A percentile compares a stretch with the other conserved stretches of the same genome.
These are phyloP conservation scores for Pseudonaja textilis DNA, from an alignment of 2,113 vertebrate genomes.

Conservation along the genomic window DNA sequence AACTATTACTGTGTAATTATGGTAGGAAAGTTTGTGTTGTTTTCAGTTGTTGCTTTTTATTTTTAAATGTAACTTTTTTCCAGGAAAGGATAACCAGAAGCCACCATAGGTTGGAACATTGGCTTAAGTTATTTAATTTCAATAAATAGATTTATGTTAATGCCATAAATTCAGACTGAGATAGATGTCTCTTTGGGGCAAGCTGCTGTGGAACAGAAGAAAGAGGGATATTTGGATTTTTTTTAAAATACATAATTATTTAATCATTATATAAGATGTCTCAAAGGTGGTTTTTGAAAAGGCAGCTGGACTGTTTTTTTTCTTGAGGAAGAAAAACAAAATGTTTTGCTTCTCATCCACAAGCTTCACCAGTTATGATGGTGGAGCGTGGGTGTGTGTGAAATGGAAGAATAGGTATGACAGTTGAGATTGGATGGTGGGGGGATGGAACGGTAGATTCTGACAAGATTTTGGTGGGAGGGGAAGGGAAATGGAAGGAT, in stretches of 20 bases:
- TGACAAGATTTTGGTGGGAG: neutral
- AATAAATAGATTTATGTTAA: constrained; percentile 72
- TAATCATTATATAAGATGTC: constrained; percentile 30
- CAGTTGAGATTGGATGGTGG: neutral
- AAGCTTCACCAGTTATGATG: neutral
- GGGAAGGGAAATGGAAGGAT: neutral
- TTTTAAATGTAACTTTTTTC: constrained; percentile 66
- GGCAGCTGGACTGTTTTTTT: neutral
- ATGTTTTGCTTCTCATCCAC: neutral
- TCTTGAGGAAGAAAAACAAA: neutral
- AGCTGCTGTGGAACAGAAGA: constrained; percentile 77
- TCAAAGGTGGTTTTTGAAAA: neutral
- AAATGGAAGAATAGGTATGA: neutral
- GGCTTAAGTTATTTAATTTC: constrained; percentile 77
- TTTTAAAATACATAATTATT: neutral
- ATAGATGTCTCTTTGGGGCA: constrained; percentile 73
- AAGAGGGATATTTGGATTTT: constrained; percentile 49
- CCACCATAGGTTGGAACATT: constrained; percentile 81
- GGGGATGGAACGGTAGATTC: neutral
- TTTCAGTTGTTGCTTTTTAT: constrained; percentile 40
- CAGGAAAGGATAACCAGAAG: constrained; percentile 77
- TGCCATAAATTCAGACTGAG: constrained; percentile 68
- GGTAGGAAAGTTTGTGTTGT: constrained; percentile 55
- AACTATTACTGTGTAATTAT: constrained; percentile 55
- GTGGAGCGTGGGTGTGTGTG: too few species aligned